Evolutionary conservation across 2,888 invertebrate species (phyloP), one percentile per base, ranked within the genome.

Genomic region (Luffia ferchaultella): DNA sequence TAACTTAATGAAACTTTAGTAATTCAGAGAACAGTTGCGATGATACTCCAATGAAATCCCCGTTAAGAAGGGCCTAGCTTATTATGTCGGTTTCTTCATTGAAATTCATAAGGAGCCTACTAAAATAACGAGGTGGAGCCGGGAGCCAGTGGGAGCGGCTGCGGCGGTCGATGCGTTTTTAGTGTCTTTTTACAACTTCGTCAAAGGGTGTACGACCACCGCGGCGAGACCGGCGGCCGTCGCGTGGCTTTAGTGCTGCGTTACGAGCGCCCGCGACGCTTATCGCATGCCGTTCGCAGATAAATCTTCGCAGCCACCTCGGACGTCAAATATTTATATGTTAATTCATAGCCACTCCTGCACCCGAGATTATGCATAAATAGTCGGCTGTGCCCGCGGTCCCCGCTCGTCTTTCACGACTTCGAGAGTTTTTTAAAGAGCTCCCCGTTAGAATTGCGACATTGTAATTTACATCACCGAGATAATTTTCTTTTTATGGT

Each of bases 271-370:
- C 71, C 68, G 70, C 73, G 47, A 62, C 73, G 76, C 80, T 83
- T 83, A 83, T 83, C 83, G 73, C 61, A 52, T 61, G 67, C 70
- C 72, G 61, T 72, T 78, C 67, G 66, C 68, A 46, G 80, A 82
- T 83, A 82, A 82, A 82, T 83, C 83, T 78, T 71, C 64, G 65
- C 70, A 70, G 69, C 63, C 72, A 76, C 71, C 76, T 73, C 73
- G 78, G 79, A 80, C 80, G 70, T 83, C 75, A 79, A 83, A 82
- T 83, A 83, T 83, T 83, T 78, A 83, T 78, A 83, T 82, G 79
- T 74, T 83, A 82, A 82, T 83, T 80, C 79, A 72, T 78, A 76
- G 77, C 68, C 76, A 75, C 77, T 80, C 76, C 72, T 67, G 76
- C 73, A 73, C 72, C 75, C 73, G 75, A 80, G 82, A 80, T 82